These are phyloP conservation scores for Heteromormyrus szaboi DNA, from an alignment of 2,797 vertebrate genomes.

Conservation along the genomic window DNA sequence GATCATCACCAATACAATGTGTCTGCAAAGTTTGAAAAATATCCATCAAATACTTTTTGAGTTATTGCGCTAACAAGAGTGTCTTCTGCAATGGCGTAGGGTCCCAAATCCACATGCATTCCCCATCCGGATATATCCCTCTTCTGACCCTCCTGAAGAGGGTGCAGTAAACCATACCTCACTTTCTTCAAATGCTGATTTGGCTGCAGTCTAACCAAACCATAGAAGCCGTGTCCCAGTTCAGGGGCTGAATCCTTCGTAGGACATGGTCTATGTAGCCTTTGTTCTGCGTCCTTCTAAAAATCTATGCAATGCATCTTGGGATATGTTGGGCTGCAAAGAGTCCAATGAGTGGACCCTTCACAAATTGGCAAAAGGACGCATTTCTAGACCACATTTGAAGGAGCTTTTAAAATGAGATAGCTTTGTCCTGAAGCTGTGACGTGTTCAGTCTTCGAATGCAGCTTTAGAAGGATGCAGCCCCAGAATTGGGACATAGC, in stretches of 20 bases:
- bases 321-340: not conserved
- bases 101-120: too few species aligned
- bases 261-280: not conserved
- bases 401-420: not conserved
- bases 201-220: not conserved
- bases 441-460: not conserved
- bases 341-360: not conserved
- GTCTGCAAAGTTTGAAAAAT: too few species aligned
- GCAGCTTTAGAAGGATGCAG: not conserved
- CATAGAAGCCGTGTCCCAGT: not conserved
- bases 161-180: not conserved
- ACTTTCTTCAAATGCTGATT: not conserved
- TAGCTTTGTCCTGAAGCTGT: not conserved
- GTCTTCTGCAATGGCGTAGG: too few species aligned
- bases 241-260: not conserved
- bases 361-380: not conserved
- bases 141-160: too few species aligned
- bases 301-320: not conserved
- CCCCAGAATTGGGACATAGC: not conserved
- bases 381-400: not conserved
- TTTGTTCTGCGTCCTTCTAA: not conserved
- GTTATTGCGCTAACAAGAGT: too few species aligned
- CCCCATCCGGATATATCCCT: too few species aligned
- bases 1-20: not conserved
- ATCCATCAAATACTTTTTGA: too few species aligned